These are phyloP conservation scores for Hydroisotoma schaefferi DNA, from an alignment of 2,888 invertebrate species.

Conservation along the genomic window DNA sequence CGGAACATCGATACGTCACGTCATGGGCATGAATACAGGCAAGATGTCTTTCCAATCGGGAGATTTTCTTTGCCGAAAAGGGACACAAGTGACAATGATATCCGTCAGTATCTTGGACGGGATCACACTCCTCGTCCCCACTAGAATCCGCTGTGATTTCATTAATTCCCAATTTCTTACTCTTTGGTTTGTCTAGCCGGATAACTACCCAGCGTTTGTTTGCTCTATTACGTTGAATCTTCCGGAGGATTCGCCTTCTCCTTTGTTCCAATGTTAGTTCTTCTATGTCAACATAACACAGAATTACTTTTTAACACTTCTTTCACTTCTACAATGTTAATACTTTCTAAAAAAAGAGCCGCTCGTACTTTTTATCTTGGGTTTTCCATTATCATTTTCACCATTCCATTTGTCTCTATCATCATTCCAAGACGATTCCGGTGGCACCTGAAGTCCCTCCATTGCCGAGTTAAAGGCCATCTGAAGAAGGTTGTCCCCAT, in stretches of 20 bases:
- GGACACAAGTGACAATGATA: slow-evolving; percentile 57
- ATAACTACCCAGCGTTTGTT: slow-evolving; percentile 42
- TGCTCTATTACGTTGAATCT: slow-evolving; percentile 37
- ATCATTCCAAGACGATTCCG: slow-evolving; percentile 33
- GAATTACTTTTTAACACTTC: neutral
- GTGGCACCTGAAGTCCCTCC: slow-evolving; percentile 49
- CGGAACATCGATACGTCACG: slow-evolving; percentile 60
- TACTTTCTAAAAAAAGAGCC: neutral
- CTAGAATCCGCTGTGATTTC: slow-evolving; percentile 43
- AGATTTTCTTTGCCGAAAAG: slow-evolving; percentile 56
- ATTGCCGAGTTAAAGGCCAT: slow-evolving; percentile 52
- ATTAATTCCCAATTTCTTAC: slow-evolving; percentile 31
- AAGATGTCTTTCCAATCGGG: slow-evolving; percentile 58
- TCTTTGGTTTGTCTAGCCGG: slow-evolving; percentile 36
- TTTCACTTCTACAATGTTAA: neutral
- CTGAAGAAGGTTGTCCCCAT: slow-evolving; percentile 50
- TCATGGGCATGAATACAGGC: slow-evolving; percentile 59
- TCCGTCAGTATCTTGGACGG: slow-evolving; percentile 40
- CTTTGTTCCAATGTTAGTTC: slow-evolving; percentile 40
- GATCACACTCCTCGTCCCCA: slow-evolving; percentile 48
- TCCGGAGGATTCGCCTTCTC: slow-evolving; percentile 36
- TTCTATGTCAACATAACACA: neutral
- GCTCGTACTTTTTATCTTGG: slow-evolving; percentile 20
- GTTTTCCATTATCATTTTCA: slow-evolving; percentile 28
- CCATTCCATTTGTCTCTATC: slow-evolving; percentile 24